phyloP scores from a whole-genome alignment of 1,140 invertebrate genomes.

The Meloidogyne chitwoodi region DNA sequence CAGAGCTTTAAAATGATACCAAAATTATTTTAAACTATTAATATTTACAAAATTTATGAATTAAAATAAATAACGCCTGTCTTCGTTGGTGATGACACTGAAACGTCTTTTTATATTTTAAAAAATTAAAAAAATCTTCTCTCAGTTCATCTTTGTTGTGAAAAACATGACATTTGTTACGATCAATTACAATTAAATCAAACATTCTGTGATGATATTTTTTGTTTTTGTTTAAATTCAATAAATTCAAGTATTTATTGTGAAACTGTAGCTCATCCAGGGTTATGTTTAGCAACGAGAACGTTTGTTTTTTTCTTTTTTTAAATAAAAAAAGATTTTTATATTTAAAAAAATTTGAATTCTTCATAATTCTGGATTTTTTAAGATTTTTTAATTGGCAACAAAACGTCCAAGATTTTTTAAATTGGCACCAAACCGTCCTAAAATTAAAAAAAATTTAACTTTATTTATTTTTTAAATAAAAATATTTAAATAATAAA shows the following conservation, averaged over 20 bases:
- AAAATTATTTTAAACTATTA: background rate
- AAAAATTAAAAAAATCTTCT: background rate
- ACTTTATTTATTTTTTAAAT: background rate
- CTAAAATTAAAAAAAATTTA: background rate
- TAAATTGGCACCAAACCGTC: background rate
- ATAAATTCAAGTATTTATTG: slow-evolving; percentile 23
- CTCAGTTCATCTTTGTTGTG: slow-evolving; percentile 23
- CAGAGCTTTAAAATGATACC: background rate
- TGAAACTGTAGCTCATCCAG: slow-evolving; percentile 15
- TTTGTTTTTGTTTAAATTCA: slow-evolving; percentile 15
- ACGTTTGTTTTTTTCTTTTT: background rate
- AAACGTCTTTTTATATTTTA: background rate
- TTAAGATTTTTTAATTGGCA: background rate
- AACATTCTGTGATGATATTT: slow-evolving; percentile 19
- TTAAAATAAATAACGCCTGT: too few species aligned
- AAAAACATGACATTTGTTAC: slow-evolving; percentile 27
- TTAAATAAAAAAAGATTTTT: too few species aligned
- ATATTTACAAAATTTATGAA: background rate
- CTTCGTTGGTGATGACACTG: too few species aligned
- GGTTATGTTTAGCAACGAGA: slow-evolving; percentile 24
- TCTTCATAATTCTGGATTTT: too few species aligned
- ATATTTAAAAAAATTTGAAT: background rate
- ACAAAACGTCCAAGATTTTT: background rate
- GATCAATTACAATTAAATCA: slow-evolving; percentile 25
- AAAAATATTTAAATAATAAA: background rate